Percentiles rank a stretch among this genome's conserved stretches.
phyloP scores from a whole-genome alignment of 2,113 vertebrate genomes.

The Strigops habroptila region DNA sequence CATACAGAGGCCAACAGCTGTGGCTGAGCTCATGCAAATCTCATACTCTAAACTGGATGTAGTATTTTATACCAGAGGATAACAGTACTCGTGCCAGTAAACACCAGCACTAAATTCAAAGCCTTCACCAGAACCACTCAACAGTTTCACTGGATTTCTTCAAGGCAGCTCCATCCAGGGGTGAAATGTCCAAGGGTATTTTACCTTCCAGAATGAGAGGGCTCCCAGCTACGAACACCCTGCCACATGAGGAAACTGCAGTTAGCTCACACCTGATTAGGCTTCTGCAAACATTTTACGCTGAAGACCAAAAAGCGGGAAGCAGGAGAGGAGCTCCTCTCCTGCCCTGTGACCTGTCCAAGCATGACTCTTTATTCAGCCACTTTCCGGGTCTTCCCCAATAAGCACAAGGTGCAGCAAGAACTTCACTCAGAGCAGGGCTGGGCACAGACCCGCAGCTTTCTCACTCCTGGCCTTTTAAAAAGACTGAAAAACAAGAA shows the following conservation, averaged over 20 bases:
- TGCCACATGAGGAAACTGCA: background rate
- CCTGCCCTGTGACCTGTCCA: background rate
- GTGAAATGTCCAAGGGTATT: background rate
- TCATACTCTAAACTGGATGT: background rate
- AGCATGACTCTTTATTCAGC: background rate
- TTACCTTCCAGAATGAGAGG: background rate
- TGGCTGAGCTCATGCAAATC: background rate
- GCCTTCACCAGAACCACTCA: background rate
- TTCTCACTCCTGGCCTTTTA: background rate
- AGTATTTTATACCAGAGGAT: background rate
- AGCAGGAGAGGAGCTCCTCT: background rate
- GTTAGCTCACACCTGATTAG: background rate
- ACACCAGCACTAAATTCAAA: background rate
- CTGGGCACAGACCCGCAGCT: background rate
- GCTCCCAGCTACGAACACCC: background rate
- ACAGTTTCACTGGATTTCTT: background rate
- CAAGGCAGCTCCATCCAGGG: background rate
- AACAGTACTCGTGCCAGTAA: background rate
- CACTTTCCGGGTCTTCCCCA: background rate
- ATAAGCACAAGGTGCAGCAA: background rate
- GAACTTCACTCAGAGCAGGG: background rate
- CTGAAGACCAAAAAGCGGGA: background rate
- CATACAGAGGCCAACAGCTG: background rate
- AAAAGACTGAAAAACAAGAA: background rate
- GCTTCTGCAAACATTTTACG: background rate